A percentile compares a stretch with the other conserved stretches of the same genome.
Evolutionary conservation across 2,113 vertebrate genomes (phyloP).

Genomic region (Microcebus ravelobensis): DNA sequence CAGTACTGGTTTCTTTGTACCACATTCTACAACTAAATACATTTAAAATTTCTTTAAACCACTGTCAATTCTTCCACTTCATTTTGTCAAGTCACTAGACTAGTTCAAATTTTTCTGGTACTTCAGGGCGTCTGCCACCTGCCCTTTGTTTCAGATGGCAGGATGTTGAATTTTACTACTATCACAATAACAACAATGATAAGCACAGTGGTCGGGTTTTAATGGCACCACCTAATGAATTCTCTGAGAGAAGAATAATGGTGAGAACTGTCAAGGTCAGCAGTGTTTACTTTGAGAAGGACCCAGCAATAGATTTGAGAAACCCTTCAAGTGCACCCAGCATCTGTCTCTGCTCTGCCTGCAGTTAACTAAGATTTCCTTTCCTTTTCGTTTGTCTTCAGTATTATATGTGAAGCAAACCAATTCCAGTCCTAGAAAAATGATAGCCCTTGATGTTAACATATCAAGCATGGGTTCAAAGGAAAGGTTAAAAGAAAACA

Average conservation of each 20-base stretch:
- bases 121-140: not conserved
- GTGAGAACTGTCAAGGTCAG: slow-evolving; percentile 35
- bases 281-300: slow-evolving; percentile 32
- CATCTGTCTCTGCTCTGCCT: not conserved
- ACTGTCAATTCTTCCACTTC: not conserved
- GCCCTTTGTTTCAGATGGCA: not conserved
- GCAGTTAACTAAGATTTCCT: not conserved
- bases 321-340: not conserved
- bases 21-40: not conserved
- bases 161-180: not conserved
- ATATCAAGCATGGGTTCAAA: slow-evolving; percentile 32
- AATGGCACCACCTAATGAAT: slow-evolving; percentile 17
- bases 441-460: not conserved
- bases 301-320: not conserved
- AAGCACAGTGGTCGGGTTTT: slow-evolving; percentile 5
- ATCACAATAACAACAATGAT: not conserved
- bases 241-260: slow-evolving; percentile 26
- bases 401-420: slow-evolving; percentile 15
- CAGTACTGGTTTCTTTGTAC: not conserved
- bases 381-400: not conserved
- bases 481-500: slow-evolving; percentile 46
- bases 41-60: not conserved
- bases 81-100: not conserved
- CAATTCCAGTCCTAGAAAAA: not conserved
- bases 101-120: not conserved